These are phyloP conservation scores for Caenorhabditis sp. DNA, from an alignment of 2,888 invertebrate species.

Conservation along the genomic window DNA sequence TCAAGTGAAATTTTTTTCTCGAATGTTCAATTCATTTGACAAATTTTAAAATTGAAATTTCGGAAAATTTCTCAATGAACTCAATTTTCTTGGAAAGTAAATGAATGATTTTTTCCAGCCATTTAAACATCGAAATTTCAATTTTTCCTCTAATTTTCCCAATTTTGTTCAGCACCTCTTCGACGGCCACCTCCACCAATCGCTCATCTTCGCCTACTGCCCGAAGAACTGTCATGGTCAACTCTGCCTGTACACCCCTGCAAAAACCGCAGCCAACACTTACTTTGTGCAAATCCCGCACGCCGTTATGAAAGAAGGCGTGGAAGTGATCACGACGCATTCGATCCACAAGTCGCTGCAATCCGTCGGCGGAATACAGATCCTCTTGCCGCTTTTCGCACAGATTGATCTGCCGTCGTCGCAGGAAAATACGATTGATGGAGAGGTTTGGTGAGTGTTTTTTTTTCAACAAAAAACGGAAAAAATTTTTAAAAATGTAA, in stretches of 20 bases:
- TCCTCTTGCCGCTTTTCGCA: conserved; percentile 96
- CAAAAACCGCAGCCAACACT: conserved; percentile 96
- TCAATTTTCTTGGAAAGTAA: no score
- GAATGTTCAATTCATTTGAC: background rate
- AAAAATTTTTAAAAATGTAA: background rate
- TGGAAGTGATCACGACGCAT: conserved; percentile 98
- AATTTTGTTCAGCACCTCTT: conserved; percentile 92
- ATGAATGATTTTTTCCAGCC: no score
- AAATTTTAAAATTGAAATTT: background rate
- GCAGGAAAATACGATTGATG: conserved; percentile 83
- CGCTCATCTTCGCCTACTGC: conserved; percentile 99
- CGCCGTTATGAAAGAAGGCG: conserved; percentile 99
- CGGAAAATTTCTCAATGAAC: no score
- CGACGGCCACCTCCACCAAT: conserved; percentile 96
- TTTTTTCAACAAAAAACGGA: background rate
- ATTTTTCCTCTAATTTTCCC: background rate
- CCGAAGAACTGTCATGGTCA: conserved; percentile 99
- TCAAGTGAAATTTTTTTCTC: background rate
- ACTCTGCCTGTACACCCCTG: conserved; percentile 97
- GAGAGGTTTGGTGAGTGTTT: conserved; percentile 83
- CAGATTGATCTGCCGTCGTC: conserved; percentile 91
- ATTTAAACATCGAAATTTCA: no score
- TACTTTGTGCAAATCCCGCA: conserved; percentile 99
- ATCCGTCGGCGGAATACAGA: conserved; percentile 95
- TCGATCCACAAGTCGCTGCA: conserved; percentile 99